phyloP scores from a whole-genome alignment of 2,113 vertebrate species.

The Mohoua ochrocephala region DNA sequence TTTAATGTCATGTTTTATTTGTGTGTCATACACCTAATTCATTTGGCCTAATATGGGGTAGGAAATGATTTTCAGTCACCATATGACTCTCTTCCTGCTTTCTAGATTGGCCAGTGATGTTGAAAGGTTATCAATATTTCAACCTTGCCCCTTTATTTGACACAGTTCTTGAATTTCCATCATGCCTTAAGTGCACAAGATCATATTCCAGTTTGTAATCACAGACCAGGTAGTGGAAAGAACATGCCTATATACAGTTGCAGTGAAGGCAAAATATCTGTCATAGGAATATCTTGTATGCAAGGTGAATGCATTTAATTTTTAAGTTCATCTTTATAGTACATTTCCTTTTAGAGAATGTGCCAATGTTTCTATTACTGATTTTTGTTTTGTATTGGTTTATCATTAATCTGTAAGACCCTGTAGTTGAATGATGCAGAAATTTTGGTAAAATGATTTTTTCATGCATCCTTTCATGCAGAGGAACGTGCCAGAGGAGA shows the following conservation, averaged over 20 bases:
- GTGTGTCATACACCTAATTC: neutral
- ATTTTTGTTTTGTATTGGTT: neutral
- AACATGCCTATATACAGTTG: neutral
- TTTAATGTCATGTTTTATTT: neutral
- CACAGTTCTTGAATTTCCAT: constrained; percentile 16
- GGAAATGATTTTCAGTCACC: neutral
- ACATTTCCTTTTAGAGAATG: neutral
- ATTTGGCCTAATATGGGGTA: neutral
- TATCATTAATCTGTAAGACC: neutral
- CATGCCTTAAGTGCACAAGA: neutral
- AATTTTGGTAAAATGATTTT: neutral
- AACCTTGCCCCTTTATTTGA: neutral
- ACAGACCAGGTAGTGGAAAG: constrained; percentile 1
- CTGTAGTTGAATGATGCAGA: neutral
- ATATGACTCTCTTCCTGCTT: neutral
- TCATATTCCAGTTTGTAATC: constrained; percentile 20
- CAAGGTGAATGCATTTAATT: neutral
- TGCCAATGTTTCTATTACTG: neutral
- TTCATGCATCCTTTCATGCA: neutral
- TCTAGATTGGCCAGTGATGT: neutral
- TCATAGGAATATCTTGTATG: neutral
- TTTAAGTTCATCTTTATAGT: neutral
- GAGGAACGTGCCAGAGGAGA: neutral
- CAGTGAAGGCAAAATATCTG: neutral
- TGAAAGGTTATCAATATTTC: constrained; percentile 6